These are phyloP conservation scores for Mustelus asterias DNA, from an alignment of 2,113 vertebrate genomes.

Conservation along the genomic window DNA sequence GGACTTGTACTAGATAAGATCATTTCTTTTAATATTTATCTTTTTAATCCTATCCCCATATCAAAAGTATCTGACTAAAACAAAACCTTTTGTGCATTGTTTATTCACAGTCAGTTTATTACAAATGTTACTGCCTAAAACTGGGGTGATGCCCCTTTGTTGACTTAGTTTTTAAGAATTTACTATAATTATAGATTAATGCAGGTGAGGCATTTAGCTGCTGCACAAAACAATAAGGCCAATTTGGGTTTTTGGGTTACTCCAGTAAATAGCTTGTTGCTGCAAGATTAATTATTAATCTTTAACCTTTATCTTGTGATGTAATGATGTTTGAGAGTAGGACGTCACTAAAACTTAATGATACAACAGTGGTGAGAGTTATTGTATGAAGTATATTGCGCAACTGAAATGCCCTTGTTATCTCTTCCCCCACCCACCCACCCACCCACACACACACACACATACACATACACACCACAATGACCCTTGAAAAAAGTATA, in stretches of 20 bases:
- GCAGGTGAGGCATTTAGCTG: not conserved
- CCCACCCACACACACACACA: too few relatives aligned
- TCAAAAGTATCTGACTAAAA: not conserved
- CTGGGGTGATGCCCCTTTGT: not conserved
- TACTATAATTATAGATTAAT: not conserved
- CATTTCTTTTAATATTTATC: too few relatives aligned
- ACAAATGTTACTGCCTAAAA: not conserved
- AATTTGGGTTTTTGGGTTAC: not conserved
- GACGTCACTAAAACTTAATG: not conserved
- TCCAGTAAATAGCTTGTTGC: not conserved
- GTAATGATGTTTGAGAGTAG: not conserved
- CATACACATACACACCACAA: not conserved
- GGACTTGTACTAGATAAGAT: not conserved
- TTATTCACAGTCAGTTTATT: not conserved
- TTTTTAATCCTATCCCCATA: not conserved
- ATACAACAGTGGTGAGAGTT: not conserved
- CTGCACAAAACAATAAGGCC: not conserved
- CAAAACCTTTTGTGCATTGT: not conserved
- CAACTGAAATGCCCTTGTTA: not conserved
- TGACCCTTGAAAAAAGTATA: not conserved
- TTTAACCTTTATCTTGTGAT: not conserved
- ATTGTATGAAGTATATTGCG: not conserved
- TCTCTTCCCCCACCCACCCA: rapidly evolving
- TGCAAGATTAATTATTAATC: not conserved
- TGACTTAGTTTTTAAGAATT: not conserved